These are phyloP conservation scores for Cydia amplana DNA, from an alignment of 1,140 invertebrate species.

Conservation along the genomic window DNA sequence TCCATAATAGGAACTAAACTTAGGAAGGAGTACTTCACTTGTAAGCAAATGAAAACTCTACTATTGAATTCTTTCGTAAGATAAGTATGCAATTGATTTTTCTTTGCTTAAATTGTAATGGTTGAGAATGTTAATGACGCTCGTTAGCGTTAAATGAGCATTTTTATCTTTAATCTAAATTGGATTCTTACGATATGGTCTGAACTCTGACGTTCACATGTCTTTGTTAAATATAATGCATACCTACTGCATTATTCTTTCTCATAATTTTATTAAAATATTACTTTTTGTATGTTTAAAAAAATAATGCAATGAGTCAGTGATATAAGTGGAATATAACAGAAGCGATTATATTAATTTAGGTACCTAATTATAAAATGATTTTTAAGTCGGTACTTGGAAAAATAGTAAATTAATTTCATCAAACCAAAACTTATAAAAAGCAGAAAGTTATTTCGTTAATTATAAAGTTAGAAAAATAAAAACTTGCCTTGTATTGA, in stretches of 20 bases:
- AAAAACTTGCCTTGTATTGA: neutral
- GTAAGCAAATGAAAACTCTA: no score
- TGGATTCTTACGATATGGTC: neutral
- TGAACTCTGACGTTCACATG: neutral
- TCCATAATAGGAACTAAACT: no score
- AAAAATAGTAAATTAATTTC: neutral
- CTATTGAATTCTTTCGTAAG: no score
- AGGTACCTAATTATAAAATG: no score
- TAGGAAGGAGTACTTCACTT: no score
- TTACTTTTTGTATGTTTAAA: no score
- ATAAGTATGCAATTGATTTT: no score
- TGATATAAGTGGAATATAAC: no score
- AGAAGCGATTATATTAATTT: no score
- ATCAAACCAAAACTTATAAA: neutral
- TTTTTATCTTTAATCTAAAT: constrained; percentile 1
- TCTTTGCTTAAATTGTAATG: neutral
- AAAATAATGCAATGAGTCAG: no score
- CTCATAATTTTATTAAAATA: no score
- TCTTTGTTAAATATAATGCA: neutral
- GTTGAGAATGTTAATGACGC: neutral
- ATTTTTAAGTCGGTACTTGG: no score
- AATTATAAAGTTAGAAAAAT: neutral
- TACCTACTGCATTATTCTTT: neutral
- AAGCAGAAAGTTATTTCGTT: neutral
- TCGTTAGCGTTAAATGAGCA: neutral